These are phyloP conservation scores for Aurelia sp. DNA, from an alignment of 30 jellyfish, hydroid and myxozoan genomes.

Conservation along the genomic window DNA sequence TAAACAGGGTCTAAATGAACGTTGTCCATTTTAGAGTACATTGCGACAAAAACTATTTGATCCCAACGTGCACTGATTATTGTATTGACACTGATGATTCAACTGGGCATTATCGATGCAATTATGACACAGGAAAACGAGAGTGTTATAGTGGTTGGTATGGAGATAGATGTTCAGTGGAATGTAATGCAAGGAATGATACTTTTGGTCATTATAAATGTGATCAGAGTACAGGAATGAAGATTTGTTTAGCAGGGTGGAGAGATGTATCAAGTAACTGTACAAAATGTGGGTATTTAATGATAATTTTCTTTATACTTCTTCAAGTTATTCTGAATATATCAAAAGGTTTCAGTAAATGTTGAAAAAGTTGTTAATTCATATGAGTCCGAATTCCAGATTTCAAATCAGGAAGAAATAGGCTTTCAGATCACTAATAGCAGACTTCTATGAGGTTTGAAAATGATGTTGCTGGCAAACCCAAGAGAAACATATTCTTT, in stretches of 20 bases:
- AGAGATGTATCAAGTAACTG: constrained; percentile 39
- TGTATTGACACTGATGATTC: constrained; percentile 56
- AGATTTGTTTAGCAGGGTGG: constrained; percentile 77
- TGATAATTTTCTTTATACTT: background rate
- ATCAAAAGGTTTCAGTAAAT: too few species aligned
- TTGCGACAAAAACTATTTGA: constrained; percentile 47
- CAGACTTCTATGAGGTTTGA: background rate
- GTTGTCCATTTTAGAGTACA: constrained; percentile 18
- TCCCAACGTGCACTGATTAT: constrained; percentile 73
- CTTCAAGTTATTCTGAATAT: background rate
- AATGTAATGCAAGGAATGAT: constrained; percentile 59
- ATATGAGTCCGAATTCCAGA: too few species aligned
- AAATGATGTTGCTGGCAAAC: background rate
- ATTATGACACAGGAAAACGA: constrained; percentile 47
- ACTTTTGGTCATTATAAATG: constrained; percentile 65
- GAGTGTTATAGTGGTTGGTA: constrained; percentile 74
- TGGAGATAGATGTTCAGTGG: constrained; percentile 35
- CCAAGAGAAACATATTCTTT: background rate
- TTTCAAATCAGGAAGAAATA: too few species aligned
- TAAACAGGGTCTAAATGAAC: too few species aligned
- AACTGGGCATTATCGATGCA: constrained; percentile 68
- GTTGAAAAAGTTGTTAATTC: too few species aligned
- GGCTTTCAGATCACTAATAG: background rate
- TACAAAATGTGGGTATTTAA: constrained; percentile 46
- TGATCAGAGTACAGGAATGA: constrained; percentile 37